A percentile compares a stretch with the other conserved stretches of the same genome.
These are phyloP conservation scores for Odontomyia ornata DNA, from an alignment of 2,888 invertebrate species.

Conservation along the genomic window DNA sequence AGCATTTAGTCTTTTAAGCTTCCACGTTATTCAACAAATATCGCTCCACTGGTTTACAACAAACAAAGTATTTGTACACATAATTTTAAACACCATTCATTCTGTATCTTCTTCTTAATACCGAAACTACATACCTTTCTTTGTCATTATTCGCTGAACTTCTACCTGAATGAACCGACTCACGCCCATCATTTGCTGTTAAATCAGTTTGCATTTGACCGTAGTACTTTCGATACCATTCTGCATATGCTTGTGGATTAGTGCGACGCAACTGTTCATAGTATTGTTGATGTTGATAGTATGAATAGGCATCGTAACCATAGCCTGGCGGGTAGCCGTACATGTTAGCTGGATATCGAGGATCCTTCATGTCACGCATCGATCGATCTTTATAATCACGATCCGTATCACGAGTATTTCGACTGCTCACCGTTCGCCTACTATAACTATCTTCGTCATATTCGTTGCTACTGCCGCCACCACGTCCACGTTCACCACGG, in stretches of 20 bases:
- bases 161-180: conserved; percentile 83
- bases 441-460: conserved; percentile 52
- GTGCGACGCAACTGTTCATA: conserved; percentile 79
- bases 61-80: not conserved
- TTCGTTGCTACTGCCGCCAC: conserved; percentile 46
- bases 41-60: not conserved
- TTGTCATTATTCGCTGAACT: conserved; percentile 78
- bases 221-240: conserved; percentile 79
- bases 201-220: conserved; percentile 56
- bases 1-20: too few relatives aligned
- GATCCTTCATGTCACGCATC: conserved; percentile 52
- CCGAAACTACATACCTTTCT: conserved; percentile 66
- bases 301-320: conserved; percentile 69
- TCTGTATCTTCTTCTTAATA: not conserved
- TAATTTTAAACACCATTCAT: not conserved
- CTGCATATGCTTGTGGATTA: conserved; percentile 82
- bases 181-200: conserved; percentile 70
- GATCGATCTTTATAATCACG: conserved; percentile 53
- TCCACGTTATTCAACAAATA: conserved; percentile 1
- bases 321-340: conserved; percentile 55
- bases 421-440: conserved; percentile 58
- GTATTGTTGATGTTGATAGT: conserved; percentile 70
- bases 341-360: conserved; percentile 54
- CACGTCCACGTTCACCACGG: conserved; percentile 57
- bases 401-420: conserved; percentile 58